phyloP scores from a whole-genome alignment of 2,113 vertebrate genomes.

The Sorex araneus region DNA sequence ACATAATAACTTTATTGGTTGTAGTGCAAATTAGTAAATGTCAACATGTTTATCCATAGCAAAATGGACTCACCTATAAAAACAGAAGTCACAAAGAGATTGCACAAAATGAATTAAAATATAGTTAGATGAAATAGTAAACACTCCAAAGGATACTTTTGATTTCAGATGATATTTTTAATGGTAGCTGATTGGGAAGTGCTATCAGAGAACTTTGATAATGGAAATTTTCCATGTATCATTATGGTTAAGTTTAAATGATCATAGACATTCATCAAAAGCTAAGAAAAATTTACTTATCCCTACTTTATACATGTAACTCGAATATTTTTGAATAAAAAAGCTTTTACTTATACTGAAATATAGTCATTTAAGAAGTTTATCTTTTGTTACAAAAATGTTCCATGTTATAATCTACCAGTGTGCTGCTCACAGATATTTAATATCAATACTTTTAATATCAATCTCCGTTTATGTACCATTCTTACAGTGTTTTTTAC shows the following conservation, averaged over 20 bases:
- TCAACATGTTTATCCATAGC: not conserved
- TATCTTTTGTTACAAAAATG: not conserved
- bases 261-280: constrained; percentile 28
- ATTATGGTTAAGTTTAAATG: not conserved
- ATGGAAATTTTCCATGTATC: not conserved
- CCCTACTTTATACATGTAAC: not conserved
- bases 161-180: not conserved
- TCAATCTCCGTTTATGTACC: constrained; percentile 14
- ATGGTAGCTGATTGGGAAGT: not conserved
- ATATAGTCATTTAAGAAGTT: not conserved
- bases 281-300: not conserved
- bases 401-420: not conserved
- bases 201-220: not conserved
- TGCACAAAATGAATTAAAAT: not conserved
- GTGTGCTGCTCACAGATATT: not conserved
- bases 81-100: not conserved
- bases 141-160: not conserved
- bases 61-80: not conserved
- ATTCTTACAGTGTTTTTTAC: constrained; percentile 5
- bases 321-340: not conserved
- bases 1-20: not conserved
- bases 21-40: not conserved
- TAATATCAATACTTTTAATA: constrained; percentile 22
- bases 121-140: not conserved
- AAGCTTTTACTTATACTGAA: not conserved